Conservation (phyloP, 2,888 invertebrate species). For the Drosophila mettleri region DNA sequence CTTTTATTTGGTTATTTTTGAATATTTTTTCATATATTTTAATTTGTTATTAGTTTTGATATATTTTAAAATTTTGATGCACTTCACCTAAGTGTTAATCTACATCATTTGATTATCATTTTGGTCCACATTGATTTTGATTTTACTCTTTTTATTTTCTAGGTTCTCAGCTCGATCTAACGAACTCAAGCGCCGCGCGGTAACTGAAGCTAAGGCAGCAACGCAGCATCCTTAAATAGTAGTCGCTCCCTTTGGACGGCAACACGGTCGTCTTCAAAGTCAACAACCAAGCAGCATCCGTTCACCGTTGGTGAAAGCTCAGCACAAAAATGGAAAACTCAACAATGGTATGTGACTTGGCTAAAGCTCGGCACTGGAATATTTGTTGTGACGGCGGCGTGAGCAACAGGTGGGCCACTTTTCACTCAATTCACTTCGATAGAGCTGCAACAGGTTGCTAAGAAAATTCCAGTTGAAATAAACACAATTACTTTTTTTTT, state of each 20-base stretch:
- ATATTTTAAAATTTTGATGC: constrained; percentile 3
- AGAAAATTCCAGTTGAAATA: not conserved
- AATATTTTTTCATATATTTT: not conserved
- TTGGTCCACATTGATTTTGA: constrained; percentile 46
- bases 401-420: constrained; percentile 34
- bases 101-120: constrained; percentile 48
- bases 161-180: constrained; percentile 72
- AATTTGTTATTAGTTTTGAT: not conserved
- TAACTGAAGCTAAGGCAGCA: constrained; percentile 81
- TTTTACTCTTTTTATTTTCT: constrained; percentile 20
- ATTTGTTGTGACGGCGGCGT: constrained; percentile 36
- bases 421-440: accelerated
- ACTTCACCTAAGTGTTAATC: constrained; percentile 21
- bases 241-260: constrained; percentile 40
- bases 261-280: constrained; percentile 47
- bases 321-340: constrained; percentile 14
- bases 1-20: not conserved
- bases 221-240: constrained; percentile 84
- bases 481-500: not conserved
- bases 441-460: constrained; percentile 26
- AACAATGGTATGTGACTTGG: constrained; percentile 41
- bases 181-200: constrained; percentile 81
- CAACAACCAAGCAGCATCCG: constrained; percentile 55
- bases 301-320: constrained; percentile 55
- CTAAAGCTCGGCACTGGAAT: constrained; percentile 52